Conservation (phyloP, 2,113 vertebrate genomes). For the Sylvilagus bachmani region DNA sequence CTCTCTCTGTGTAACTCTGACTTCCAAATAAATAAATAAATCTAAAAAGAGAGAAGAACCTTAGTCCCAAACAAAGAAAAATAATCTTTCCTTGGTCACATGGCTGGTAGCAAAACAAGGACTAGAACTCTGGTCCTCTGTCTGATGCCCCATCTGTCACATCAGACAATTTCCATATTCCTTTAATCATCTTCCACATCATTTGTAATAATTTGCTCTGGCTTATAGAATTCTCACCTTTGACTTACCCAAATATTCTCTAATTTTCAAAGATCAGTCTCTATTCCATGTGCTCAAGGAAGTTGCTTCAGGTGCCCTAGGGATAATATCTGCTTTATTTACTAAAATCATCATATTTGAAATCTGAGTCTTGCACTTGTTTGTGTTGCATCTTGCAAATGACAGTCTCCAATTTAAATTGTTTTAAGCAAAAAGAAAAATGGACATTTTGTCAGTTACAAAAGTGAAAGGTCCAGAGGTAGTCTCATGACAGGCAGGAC, state of each 20-base stretch:
- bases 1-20: too few relatives aligned
- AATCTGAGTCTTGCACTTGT: conserved; percentile 57
- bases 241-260: neutral
- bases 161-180: neutral
- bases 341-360: conserved; percentile 64
- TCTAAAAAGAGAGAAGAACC: neutral
- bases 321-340: conserved; percentile 46
- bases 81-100: neutral
- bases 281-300: neutral
- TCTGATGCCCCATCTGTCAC: neutral
- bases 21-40: too few relatives aligned
- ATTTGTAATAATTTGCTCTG: conserved; percentile 37
- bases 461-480: neutral
- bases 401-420: conserved; percentile 67
- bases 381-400: conserved; percentile 54
- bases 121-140: neutral
- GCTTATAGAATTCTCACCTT: neutral
- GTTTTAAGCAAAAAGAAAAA: conserved; percentile 35
- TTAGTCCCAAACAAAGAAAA: neutral
- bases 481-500: neutral
- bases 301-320: conserved; percentile 18
- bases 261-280: conserved; percentile 15
- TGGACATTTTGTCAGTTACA: conserved; percentile 7
- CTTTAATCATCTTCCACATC: neutral
- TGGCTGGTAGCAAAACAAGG: neutral